phyloP scores from a whole-genome alignment of 2,797 vertebrate species.

The Hippoglossus hippoglossus region DNA sequence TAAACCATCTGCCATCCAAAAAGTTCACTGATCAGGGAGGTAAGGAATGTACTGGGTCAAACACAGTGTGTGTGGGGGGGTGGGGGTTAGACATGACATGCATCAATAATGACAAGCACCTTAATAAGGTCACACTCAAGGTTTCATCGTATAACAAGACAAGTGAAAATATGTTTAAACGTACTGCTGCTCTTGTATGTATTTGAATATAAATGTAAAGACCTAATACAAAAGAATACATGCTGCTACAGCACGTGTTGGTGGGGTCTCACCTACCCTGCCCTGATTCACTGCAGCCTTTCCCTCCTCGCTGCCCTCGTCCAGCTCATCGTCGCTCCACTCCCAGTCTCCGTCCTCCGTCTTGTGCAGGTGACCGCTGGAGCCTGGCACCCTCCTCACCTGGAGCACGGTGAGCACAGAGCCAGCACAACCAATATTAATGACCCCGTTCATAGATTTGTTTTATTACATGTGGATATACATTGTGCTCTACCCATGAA shows the following conservation, averaged over 20 bases:
- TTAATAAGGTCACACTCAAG: neutral
- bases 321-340: conserved; percentile 98
- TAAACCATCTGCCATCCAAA: conserved; percentile 56
- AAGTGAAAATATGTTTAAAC: neutral
- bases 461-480: neutral
- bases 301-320: conserved; percentile 94
- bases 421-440: conserved; percentile 3
- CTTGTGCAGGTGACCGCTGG: conserved; percentile 97
- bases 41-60: conserved; percentile 35
- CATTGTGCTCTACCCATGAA: conserved; percentile 17
- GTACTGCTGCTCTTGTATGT: neutral
- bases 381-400: conserved; percentile 96
- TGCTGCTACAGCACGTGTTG: neutral
- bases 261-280: conserved; percentile 83
- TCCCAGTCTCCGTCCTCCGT: conserved; percentile 99
- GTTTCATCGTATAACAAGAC: too few species aligned
- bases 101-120: conserved; percentile 16
- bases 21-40: conserved; percentile 32
- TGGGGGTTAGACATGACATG: conserved; percentile 22
- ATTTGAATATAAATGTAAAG: neutral
- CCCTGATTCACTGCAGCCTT: conserved; percentile 93
- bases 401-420: conserved; percentile 61
- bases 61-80: conserved; percentile 31
- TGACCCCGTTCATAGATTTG: neutral
- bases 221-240: neutral